Evolutionary conservation across 2,888 invertebrate genomes (phyloP).

Genomic region (Ctenicera cuprea): DNA sequence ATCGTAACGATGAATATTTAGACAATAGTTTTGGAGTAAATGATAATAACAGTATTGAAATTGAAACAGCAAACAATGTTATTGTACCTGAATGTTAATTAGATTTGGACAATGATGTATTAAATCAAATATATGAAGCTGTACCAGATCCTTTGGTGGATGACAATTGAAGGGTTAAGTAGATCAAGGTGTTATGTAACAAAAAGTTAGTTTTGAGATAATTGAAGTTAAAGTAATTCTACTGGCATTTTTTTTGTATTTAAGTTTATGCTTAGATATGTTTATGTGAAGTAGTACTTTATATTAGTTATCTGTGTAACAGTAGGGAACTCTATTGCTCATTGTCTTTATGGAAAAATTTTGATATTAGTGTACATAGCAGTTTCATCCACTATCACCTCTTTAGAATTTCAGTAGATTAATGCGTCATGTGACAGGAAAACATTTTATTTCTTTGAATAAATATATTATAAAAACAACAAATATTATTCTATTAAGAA

Average conservation of each 20-base stretch:
- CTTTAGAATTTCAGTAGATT: not conserved
- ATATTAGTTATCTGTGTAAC: not conserved
- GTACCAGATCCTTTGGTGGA: too few relatives aligned
- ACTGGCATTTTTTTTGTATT: not conserved
- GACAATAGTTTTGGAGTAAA: too few relatives aligned
- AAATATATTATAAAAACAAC: not conserved
- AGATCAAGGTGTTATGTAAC: not conserved
- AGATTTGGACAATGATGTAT: too few relatives aligned
- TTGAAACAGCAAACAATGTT: too few relatives aligned
- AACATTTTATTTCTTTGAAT: constrained; percentile 16
- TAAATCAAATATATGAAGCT: too few relatives aligned
- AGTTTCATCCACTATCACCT: not conserved
- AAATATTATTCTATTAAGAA: not conserved
- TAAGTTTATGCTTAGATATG: constrained; percentile 5
- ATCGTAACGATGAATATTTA: too few relatives aligned
- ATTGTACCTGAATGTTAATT: too few relatives aligned
- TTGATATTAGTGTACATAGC: constrained; percentile 9
- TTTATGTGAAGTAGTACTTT: not conserved
- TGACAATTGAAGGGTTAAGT: too few relatives aligned
- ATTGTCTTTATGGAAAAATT: not conserved
- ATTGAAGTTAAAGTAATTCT: not conserved
- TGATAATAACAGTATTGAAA: too few relatives aligned
- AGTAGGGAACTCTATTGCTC: constrained; percentile 1
- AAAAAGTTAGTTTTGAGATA: constrained; percentile 1
- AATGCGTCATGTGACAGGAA: not conserved